These are phyloP conservation scores for Equus quagga DNA, from an alignment of 2,113 vertebrate genomes.

Conservation along the genomic window DNA sequence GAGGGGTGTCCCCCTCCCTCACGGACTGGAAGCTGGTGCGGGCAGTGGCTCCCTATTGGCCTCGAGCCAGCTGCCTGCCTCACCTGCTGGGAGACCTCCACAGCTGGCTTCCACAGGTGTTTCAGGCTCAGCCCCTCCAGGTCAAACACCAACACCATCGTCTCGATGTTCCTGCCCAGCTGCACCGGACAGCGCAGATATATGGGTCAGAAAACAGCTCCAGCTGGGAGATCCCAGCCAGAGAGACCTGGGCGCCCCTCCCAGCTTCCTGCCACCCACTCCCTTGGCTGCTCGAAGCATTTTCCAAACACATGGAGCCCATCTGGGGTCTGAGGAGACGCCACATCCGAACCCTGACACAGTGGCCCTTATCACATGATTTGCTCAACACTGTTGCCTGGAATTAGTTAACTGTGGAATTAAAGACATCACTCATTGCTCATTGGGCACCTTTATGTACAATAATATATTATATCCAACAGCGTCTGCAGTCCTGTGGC, in stretches of 20 bases:
- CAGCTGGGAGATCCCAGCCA: background rate
- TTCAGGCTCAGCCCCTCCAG: constrained; percentile 95
- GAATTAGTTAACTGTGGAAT: background rate
- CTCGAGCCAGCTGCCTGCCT: background rate
- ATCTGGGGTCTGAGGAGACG: background rate
- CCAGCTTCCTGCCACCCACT: background rate
- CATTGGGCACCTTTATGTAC: background rate
- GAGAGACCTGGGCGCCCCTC: background rate
- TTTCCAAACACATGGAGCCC: background rate
- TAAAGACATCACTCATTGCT: background rate
- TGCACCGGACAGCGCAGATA: constrained; percentile 27
- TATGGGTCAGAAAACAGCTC: background rate
- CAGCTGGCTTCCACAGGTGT: constrained; percentile 96
- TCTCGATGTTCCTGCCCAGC: constrained; percentile 93
- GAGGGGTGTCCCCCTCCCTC: background rate
- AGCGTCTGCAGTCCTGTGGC: background rate
- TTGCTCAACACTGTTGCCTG: background rate
- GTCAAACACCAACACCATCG: constrained; percentile 95
- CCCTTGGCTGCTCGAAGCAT: background rate
- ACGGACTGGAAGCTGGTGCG: background rate
- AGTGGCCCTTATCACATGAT: background rate
- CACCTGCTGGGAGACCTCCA: constrained; percentile 95
- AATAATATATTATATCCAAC: rapidly evolving
- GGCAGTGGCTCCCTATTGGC: background rate
- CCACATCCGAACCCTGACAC: background rate